Percentiles rank a stretch among this genome's conserved stretches.
Evolutionary conservation across 2,797 vertebrate genomes (phyloP).

Genomic region (Melanotaenia boesemani): DNA sequence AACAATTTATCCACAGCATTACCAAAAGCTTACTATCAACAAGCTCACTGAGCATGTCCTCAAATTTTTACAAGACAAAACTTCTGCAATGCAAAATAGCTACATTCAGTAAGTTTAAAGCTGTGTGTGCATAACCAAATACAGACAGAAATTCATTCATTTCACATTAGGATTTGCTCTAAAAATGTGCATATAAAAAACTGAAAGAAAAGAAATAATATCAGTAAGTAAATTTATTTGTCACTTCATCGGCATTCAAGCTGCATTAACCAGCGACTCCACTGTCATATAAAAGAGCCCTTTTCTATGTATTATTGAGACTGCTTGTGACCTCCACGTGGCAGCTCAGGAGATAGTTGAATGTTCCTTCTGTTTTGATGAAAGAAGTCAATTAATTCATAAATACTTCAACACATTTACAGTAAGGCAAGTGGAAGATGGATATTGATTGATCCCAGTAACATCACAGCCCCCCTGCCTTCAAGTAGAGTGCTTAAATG

Average conservation of each 20-base stretch:
- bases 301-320: conserved; percentile 82
- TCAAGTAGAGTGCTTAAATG: conserved; percentile 66
- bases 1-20: background rate
- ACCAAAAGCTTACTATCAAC: conserved; percentile 5
- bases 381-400: conserved; percentile 88
- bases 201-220: conserved; percentile 1
- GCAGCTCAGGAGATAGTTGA: conserved; percentile 60
- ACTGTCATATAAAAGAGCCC: conserved; percentile 54
- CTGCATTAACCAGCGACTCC: conserved; percentile 29
- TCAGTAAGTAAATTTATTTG: conserved; percentile 9
- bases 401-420: conserved; percentile 89
- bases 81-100: background rate
- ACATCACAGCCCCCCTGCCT: conserved; percentile 67
- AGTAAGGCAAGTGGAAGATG: conserved; percentile 85
- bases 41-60: conserved; percentile 29
- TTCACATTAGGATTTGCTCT: background rate
- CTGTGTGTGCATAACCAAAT: background rate
- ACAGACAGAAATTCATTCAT: background rate
- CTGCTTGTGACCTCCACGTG: conserved; percentile 76
- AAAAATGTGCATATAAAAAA: background rate
- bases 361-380: conserved; percentile 75
- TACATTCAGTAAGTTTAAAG: background rate
- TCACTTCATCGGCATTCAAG: conserved; percentile 34
- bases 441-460: conserved; percentile 86
- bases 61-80: conserved; percentile 12